Percentiles rank a stretch among this genome's conserved stretches.
phyloP scores from a whole-genome alignment of 2,888 invertebrate genomes.

The Esperia sulphurella region DNA sequence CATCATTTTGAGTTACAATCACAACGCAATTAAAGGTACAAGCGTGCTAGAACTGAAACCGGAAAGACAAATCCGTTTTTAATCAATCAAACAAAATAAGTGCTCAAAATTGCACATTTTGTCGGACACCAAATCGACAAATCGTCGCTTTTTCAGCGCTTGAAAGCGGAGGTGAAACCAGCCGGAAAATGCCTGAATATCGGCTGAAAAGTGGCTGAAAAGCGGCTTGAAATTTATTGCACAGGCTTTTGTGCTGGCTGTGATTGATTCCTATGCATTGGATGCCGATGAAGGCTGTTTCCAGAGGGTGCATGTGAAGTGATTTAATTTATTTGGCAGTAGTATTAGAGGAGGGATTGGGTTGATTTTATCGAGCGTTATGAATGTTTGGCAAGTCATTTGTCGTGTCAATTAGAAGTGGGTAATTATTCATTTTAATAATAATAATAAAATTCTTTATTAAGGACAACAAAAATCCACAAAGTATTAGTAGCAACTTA shows the following conservation, averaged over 20 bases:
- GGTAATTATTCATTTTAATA: no score
- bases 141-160: slow-evolving; percentile 25
- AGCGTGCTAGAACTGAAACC: no score
- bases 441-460: no score
- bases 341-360: slow-evolving; percentile 1
- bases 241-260: slow-evolving; percentile 37
- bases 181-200: slow-evolving; percentile 59
- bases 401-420: no score
- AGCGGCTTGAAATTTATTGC: slow-evolving; percentile 56
- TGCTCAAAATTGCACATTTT: slow-evolving; percentile 15
- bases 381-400: background rate
- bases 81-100: slow-evolving; percentile 5
- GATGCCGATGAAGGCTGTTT: slow-evolving; percentile 32
- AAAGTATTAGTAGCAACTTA: no score
- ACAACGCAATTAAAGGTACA: background rate
- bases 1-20: no score
- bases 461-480: no score
- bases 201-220: slow-evolving; percentile 20
- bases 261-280: slow-evolving; percentile 54
- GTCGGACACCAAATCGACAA: slow-evolving; percentile 32
- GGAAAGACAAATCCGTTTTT: background rate
- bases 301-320: slow-evolving; percentile 12
- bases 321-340: slow-evolving; percentile 16
- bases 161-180: slow-evolving; percentile 57
- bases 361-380: background rate